Percentiles rank a stretch among this genome's conserved stretches.
These are phyloP conservation scores for Serilophus lunatus DNA, from an alignment of 2,113 vertebrate species.

Conservation along the genomic window DNA sequence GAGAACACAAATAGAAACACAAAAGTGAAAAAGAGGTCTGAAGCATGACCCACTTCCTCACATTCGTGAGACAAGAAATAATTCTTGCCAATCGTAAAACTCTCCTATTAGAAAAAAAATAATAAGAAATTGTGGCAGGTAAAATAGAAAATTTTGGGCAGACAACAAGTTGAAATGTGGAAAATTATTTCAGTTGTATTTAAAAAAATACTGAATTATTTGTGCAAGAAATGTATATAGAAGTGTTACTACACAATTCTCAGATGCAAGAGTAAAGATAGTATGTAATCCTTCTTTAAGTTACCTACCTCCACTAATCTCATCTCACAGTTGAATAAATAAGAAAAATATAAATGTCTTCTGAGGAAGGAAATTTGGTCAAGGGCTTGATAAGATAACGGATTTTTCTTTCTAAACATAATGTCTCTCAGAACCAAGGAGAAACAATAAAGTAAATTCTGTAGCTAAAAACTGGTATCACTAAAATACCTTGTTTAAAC, in stretches of 20 bases:
- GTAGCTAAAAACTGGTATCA: not conserved
- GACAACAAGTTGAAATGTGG: conserved; percentile 6
- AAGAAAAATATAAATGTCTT: not conserved
- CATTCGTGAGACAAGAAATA: not conserved
- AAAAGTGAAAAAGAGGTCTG: not conserved
- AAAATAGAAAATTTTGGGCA: not conserved
- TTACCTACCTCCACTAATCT: not conserved
- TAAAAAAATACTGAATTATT: not conserved
- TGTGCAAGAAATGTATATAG: not conserved
- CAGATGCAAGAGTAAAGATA: not conserved
- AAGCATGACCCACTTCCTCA: not conserved
- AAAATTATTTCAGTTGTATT: not conserved
- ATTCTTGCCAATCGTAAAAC: not conserved
- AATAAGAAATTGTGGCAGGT: not conserved
- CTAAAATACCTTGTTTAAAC: not conserved
- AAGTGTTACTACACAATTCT: not conserved
- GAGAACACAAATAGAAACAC: not conserved
- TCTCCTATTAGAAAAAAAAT: not conserved
- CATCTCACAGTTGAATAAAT: not conserved
- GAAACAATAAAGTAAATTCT: not conserved
- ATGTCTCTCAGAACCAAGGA: not conserved
- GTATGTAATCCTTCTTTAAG: not conserved
- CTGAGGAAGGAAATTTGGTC: not conserved
- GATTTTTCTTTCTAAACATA: not conserved
- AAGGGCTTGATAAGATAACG: not conserved